phyloP scores from a whole-genome alignment of 2,113 vertebrate genomes.

The Prietella phreatophila region DNA sequence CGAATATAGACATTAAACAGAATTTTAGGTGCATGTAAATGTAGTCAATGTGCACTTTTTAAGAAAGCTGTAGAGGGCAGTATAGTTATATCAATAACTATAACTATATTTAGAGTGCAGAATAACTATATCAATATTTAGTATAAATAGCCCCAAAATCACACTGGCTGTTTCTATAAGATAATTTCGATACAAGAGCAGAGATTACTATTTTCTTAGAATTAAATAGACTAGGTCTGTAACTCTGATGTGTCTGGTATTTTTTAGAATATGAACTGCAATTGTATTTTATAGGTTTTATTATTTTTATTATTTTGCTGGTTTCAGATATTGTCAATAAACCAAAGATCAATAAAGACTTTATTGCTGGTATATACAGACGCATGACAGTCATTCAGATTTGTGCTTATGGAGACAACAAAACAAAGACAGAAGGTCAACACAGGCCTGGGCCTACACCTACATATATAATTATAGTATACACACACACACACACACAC shows the following conservation, averaged over 20 bases:
- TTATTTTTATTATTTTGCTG: not conserved
- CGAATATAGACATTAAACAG: no score
- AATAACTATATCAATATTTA: no score
- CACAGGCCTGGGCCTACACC: not conserved
- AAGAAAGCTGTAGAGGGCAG: no score
- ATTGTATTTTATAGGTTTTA: not conserved
- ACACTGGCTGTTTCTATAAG: not conserved
- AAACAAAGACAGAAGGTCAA: not conserved
- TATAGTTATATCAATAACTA: no score
- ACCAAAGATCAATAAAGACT: not conserved
- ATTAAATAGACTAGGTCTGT: not conserved
- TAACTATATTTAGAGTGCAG: no score
- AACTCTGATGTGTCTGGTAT: not conserved
- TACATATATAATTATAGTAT: not conserved
- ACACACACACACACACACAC: not conserved
- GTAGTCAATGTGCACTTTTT: no score
- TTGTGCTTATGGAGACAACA: not conserved
- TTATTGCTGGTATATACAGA: not conserved
- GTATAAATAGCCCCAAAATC: not conserved
- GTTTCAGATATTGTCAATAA: not conserved
- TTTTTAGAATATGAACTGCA: not conserved
- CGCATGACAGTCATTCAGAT: not conserved
- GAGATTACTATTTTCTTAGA: not conserved
- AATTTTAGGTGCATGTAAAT: no score
- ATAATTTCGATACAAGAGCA: not conserved